Percentiles rank a stretch among this genome's conserved stretches.
These are phyloP conservation scores for Arbacia lixula DNA, from an alignment of 53 echinoderm and acorn worm species.

Conservation along the genomic window DNA sequence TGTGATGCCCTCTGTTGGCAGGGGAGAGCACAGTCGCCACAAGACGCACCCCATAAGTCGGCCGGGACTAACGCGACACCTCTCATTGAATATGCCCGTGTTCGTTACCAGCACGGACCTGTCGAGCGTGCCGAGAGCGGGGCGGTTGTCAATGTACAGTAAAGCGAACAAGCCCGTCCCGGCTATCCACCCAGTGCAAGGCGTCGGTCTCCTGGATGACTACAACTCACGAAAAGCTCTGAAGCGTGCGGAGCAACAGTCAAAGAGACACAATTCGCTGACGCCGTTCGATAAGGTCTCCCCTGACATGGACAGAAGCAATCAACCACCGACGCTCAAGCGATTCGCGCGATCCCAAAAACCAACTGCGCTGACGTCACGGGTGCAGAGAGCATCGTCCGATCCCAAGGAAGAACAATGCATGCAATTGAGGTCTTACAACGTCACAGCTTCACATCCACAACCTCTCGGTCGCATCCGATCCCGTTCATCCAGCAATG, in stretches of 20 bases:
- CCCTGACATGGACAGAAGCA: background rate
- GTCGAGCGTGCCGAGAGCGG: conserved; percentile 31
- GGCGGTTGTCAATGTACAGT: conserved; percentile 34
- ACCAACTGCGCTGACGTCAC: background rate
- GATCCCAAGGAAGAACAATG: conserved; percentile 3
- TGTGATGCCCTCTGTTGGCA: background rate
- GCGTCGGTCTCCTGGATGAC: conserved; percentile 18
- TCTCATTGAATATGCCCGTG: conserved; percentile 38
- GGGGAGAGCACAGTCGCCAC: background rate
- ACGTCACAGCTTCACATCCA: conserved; percentile 1
- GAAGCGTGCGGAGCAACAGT: conserved; percentile 15
- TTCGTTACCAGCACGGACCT: conserved; percentile 38
- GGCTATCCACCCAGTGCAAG: conserved; percentile 40
- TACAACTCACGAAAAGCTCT: background rate
- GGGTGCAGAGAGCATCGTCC: background rate
- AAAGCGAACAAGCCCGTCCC: conserved; percentile 24
- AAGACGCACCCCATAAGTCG: conserved; percentile 12
- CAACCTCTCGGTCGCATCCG: conserved; percentile 23
- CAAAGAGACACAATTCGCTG: conserved; percentile 32
- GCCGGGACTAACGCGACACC: conserved; percentile 28
- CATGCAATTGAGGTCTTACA: conserved; percentile 27
- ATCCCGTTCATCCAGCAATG: conserved; percentile 29
- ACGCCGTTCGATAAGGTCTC: conserved; percentile 25
- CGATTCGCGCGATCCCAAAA: conserved; percentile 50
- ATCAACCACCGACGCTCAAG: conserved; percentile 31